Conservation (phyloP, 2,797 vertebrate genomes). For the Florisuga fusca region DNA sequence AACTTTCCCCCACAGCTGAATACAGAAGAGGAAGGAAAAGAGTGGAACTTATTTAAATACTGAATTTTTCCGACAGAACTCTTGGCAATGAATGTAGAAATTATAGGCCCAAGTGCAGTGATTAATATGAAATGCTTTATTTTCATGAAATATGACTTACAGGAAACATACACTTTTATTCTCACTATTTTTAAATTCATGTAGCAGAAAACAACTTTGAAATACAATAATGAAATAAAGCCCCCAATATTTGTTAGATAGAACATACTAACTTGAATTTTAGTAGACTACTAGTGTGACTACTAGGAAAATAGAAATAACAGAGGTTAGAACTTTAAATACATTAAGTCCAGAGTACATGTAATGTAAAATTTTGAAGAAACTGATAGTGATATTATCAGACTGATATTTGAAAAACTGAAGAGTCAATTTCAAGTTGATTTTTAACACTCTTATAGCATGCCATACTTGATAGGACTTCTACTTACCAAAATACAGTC, state of each 20-base stretch:
- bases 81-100: neutral
- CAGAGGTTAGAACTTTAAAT: neutral
- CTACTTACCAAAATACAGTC: neutral
- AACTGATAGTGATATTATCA: neutral
- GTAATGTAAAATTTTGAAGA: neutral
- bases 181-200: neutral
- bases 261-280: neutral
- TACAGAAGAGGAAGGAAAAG: neutral
- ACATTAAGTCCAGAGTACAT: neutral
- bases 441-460: neutral
- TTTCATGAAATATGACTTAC: neutral
- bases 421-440: neutral
- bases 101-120: neutral
- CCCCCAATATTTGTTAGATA: neutral
- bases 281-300: neutral
- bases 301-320: neutral
- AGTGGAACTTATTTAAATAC: neutral
- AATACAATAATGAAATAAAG: neutral
- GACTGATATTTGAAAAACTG: neutral
- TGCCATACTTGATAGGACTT: neutral
- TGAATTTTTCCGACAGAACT: neutral
- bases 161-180: neutral
- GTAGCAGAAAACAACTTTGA: neutral
- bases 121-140: neutral
- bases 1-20: fast-evolving